phyloP scores from a whole-genome alignment of 1,140 invertebrate genomes.

The Antheraea pernyi region DNA sequence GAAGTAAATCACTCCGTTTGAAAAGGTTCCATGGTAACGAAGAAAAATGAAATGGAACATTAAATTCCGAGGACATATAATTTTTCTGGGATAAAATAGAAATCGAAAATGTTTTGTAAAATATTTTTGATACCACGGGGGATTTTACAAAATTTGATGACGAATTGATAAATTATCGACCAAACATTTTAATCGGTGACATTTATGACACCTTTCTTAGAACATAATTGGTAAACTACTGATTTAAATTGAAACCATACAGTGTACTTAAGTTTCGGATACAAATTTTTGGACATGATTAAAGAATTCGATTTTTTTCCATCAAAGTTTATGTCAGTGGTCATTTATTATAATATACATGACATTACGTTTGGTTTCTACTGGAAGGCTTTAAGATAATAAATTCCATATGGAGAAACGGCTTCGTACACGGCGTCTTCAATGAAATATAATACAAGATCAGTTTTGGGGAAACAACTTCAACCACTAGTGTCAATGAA shows the following conservation, averaged over 20 bases:
- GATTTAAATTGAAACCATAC: not conserved
- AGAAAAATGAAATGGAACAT: not conserved
- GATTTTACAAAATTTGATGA: slow-evolving; percentile 11
- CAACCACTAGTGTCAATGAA: slow-evolving; percentile 31
- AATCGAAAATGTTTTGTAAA: slow-evolving; percentile 13
- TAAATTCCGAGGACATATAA: not conserved
- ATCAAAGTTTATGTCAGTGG: too few relatives aligned
- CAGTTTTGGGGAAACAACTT: not conserved
- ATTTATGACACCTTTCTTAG: not conserved
- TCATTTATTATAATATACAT: too few relatives aligned
- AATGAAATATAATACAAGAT: too few relatives aligned
- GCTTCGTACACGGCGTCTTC: too few relatives aligned
- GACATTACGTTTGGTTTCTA: too few relatives aligned
- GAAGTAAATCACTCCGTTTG: slow-evolving; percentile 60
- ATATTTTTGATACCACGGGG: slow-evolving; percentile 40
- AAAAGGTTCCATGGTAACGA: slow-evolving; percentile 39
- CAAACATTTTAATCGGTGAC: not conserved
- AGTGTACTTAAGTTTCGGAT: not conserved
- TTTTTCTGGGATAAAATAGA: not conserved
- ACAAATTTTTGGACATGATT: too few relatives aligned
- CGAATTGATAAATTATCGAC: not conserved
- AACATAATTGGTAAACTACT: not conserved
- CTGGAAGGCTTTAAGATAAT: too few relatives aligned
- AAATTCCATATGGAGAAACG: too few relatives aligned
- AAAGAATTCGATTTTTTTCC: too few relatives aligned